Evolutionary conservation across 1,140 invertebrate genomes (phyloP), one percentile per base, ranked within the genome.

Genomic region (Ptiloglossa arizonensis): DNA sequence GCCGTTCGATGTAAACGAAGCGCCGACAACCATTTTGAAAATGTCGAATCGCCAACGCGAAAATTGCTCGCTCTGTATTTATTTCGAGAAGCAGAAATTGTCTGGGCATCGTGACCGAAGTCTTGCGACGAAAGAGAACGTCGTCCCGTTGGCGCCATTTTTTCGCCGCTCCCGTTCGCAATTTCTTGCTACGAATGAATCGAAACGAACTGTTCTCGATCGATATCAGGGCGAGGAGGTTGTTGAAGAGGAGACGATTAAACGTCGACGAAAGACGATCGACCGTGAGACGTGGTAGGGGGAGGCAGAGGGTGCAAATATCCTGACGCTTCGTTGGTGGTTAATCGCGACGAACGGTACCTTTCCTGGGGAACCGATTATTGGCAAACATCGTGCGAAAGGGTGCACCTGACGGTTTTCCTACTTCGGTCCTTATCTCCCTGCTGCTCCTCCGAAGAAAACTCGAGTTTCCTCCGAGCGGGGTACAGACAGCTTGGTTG

Each of bases 391-490:
- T 87, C 86, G 87, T 89, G 90, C 75, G 89, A 90, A 90, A 85
- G 81, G 79, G 83, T 86, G 87, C 89, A 91, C 87, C 89, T 91
- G 90, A 89, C 88, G 88, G 85, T 87, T 88, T 88, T 88, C 85
- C 82, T 86, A 83, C 38, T 48, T 52, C 50, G 80, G 35, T 75
- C 70, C 77, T 59, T 52, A 59, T 69, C 64, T 62, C 41, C 62
- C 66, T 32, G 29, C 38, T 57, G 35, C 22, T 52, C 17, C 46
- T 57, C 22, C 44, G 62, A 83, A 59, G 63, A 79, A 73, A 67
- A 38, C 50, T 67, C 62, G 6, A 79, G 64, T 38, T 82, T 78
- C 60, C 48, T 63, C n/a, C 56, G 29, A 41, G 19, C 27, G 46
- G 22, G 19, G 4, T 50, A 50, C 32, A 22, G 59, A 29, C n/a